A percentile compares a stretch with the other conserved stretches of the same genome.
Evolutionary conservation across 2,888 invertebrate species (phyloP).

Genomic region (Meandrusa payeni): DNA sequence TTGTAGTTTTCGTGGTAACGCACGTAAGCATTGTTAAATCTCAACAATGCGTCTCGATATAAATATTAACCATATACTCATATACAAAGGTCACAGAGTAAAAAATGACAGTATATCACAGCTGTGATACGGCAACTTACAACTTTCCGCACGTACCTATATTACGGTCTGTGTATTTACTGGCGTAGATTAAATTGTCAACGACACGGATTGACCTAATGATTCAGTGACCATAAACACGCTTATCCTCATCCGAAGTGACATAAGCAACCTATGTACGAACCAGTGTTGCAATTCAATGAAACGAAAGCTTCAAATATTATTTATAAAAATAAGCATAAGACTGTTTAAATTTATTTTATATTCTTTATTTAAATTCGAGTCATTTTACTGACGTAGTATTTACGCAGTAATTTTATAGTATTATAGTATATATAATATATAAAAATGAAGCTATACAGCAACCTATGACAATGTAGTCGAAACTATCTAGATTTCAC

Average conservation of each 20-base stretch:
- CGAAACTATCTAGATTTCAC: too few species aligned
- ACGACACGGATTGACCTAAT: constrained; percentile 73
- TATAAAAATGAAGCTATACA: too few species aligned
- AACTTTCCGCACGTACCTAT: constrained; percentile 37
- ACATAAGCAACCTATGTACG: constrained; percentile 41
- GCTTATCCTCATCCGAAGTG: constrained; percentile 72
- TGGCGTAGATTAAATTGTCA: constrained; percentile 66
- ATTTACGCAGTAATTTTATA: too few species aligned
- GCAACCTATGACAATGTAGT: too few species aligned
- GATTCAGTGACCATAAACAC: constrained; percentile 71
- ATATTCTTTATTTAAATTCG: too few species aligned
- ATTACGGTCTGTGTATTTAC: constrained; percentile 41
- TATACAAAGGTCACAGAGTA: constrained; percentile 48
- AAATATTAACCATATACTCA: constrained; percentile 43
- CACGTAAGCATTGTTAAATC: constrained; percentile 60
- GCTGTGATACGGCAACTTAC: constrained; percentile 32
- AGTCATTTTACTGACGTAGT: too few species aligned
- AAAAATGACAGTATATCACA: constrained; percentile 36
- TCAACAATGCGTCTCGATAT: constrained; percentile 46
- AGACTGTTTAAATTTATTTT: too few species aligned
- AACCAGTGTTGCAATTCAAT: constrained; percentile 28
- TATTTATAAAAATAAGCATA: too few species aligned
- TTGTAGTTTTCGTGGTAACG: constrained; percentile 56
- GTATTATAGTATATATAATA: too few species aligned
- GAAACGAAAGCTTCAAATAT: constrained; percentile 19